Percentiles rank a stretch among this genome's conserved stretches.
Conservation (phyloP, 2,113 vertebrate genomes). For the Tachuris rubrigastra region DNA sequence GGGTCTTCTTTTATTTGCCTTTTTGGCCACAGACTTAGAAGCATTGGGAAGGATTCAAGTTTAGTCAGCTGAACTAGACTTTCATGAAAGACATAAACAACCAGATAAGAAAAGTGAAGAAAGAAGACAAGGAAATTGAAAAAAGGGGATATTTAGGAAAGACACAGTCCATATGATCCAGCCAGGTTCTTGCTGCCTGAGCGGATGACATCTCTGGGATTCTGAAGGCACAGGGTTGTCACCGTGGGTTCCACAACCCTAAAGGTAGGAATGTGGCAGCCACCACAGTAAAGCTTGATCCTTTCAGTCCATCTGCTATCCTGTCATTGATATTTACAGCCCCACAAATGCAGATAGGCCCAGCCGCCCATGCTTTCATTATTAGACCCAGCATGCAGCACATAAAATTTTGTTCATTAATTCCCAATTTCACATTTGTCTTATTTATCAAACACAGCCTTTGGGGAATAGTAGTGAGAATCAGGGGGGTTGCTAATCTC, state of each 20-base stretch:
- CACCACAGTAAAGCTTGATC: neutral
- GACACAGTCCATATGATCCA: neutral
- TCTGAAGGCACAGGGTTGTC: neutral
- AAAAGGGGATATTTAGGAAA: neutral
- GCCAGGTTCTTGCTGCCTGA: neutral
- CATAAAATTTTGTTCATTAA: constrained; percentile 24
- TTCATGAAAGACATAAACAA: neutral
- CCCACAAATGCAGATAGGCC: neutral
- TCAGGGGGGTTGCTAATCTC: neutral
- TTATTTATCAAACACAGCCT: constrained; percentile 19
- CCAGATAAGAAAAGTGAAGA: neutral
- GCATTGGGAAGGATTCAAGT: neutral
- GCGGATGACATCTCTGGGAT: neutral
- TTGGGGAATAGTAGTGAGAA: neutral
- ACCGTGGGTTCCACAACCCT: neutral
- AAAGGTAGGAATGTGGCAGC: neutral
- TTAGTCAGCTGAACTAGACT: neutral
- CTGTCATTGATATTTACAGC: constrained; percentile 15
- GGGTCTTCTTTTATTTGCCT: neutral
- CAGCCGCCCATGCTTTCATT: neutral
- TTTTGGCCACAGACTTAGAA: neutral
- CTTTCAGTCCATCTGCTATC: constrained; percentile 14
- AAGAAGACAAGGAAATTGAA: neutral
- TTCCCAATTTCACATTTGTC: neutral
- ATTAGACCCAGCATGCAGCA: constrained; percentile 20